Percentiles rank a stretch among this genome's conserved stretches.
These are phyloP conservation scores for Pipistrellus kuhlii DNA, from an alignment of 2,797 vertebrate genomes.

Conservation along the genomic window DNA sequence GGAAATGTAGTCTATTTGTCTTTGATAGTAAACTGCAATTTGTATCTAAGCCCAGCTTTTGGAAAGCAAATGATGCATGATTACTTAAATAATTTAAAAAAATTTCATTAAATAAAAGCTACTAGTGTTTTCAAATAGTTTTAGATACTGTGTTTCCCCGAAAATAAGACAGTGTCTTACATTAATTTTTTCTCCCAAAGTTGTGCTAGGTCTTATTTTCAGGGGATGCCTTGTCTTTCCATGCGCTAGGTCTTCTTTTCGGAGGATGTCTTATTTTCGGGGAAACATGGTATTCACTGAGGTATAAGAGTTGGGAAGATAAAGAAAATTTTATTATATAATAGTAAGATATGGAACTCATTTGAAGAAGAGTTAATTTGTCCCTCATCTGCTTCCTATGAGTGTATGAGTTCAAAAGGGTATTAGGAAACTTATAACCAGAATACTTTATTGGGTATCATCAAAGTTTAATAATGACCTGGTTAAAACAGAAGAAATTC, in stretches of 20 bases:
- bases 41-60: constrained; percentile 41
- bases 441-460: constrained; percentile 48
- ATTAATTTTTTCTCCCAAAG: too few species aligned
- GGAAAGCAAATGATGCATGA: constrained; percentile 53
- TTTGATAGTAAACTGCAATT: constrained; percentile 69
- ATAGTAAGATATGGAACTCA: constrained; percentile 17
- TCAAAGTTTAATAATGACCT: constrained; percentile 55
- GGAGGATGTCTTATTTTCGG: too few species aligned
- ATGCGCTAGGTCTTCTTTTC: too few species aligned
- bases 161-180: too few species aligned
- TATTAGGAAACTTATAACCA: constrained; percentile 46
- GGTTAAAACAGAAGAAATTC: constrained; percentile 61
- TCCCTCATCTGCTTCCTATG: constrained; percentile 34
- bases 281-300: not conserved
- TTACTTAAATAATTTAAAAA: constrained; percentile 62
- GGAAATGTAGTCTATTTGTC: constrained; percentile 61
- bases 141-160: not conserved
- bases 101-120: constrained; percentile 15
- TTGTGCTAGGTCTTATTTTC: too few species aligned
- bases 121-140: constrained; percentile 58
- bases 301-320: constrained; percentile 70
- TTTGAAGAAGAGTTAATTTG: constrained; percentile 43
- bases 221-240: too few species aligned
- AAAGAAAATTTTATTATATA: constrained; percentile 53
- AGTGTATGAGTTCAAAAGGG: constrained; percentile 56